phyloP scores from a whole-genome alignment of 2,888 invertebrate genomes.

The Napeogenes sylphis region DNA sequence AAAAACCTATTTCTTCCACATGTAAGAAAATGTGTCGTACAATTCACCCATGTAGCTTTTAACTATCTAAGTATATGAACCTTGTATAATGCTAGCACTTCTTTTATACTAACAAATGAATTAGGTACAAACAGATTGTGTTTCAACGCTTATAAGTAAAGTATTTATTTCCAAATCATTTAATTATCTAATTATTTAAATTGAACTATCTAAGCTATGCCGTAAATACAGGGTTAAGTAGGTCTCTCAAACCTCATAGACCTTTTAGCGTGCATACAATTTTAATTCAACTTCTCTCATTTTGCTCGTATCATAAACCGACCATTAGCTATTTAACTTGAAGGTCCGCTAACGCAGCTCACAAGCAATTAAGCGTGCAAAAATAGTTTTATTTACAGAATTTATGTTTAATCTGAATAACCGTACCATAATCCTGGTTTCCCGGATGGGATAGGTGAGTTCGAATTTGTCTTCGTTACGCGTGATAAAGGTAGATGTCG shows the following conservation, averaged over 20 bases:
- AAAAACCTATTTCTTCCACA: too few relatives aligned
- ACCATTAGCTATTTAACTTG: conserved; percentile 31
- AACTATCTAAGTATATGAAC: too few relatives aligned
- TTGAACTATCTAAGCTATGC: conserved; percentile 14
- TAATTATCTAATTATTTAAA: too few relatives aligned
- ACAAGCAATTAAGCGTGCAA: conserved; percentile 22
- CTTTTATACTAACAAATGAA: too few relatives aligned
- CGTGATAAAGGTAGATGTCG: conserved; percentile 45
- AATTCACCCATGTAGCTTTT: too few relatives aligned
- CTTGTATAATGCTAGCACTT: too few relatives aligned
- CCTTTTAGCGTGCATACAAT: conserved; percentile 24
- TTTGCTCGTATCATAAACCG: conserved; percentile 26
- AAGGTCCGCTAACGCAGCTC: conserved; percentile 25
- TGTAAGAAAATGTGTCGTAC: too few relatives aligned
- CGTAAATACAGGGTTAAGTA: conserved; percentile 19
- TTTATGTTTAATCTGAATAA: conserved; percentile 9
- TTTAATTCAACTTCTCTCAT: conserved; percentile 29
- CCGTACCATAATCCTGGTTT: conserved; percentile 36
- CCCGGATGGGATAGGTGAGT: conserved; percentile 42
- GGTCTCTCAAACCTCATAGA: conserved; percentile 24
- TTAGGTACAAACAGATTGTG: too few relatives aligned
- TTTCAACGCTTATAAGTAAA: too few relatives aligned
- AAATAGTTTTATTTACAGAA: conserved; percentile 4
- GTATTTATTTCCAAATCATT: too few relatives aligned
- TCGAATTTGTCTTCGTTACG: conserved; percentile 69